phyloP scores from a whole-genome alignment of 2,888 invertebrate species.

The Chymomyza procnemis region DNA sequence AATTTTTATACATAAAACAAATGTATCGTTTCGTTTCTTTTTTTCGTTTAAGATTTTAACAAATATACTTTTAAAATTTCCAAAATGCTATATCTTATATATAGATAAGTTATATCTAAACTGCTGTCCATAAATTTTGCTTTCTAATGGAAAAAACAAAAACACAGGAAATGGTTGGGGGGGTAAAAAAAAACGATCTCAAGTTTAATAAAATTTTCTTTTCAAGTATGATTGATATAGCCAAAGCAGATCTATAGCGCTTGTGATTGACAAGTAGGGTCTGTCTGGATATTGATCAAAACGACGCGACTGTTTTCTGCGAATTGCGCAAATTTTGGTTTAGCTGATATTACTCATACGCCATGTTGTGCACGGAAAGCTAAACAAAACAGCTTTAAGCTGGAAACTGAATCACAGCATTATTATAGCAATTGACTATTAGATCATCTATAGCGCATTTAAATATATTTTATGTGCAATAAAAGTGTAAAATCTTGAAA shows the following conservation, averaged over 20 bases:
- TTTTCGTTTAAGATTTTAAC: background rate
- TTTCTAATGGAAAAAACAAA: background rate
- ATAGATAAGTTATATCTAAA: too few relatives aligned
- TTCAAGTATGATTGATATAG: background rate
- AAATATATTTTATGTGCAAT: background rate
- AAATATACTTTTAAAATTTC: background rate
- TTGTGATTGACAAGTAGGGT: background rate
- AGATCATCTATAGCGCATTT: slow-evolving; percentile 27
- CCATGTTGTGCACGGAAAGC: slow-evolving; percentile 15
- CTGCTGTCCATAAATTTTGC: background rate
- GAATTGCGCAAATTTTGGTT: background rate
- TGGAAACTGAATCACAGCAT: slow-evolving; percentile 19
- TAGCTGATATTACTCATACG: slow-evolving; percentile 40
- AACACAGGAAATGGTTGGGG: slow-evolving; percentile 8
- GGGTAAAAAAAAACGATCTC: background rate
- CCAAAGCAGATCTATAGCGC: background rate
- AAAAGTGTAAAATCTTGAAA: too few relatives aligned
- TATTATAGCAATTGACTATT: slow-evolving; percentile 11
- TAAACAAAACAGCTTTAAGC: slow-evolving; percentile 30
- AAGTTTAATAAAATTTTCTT: background rate
- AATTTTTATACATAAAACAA: background rate
- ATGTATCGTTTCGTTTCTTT: background rate
- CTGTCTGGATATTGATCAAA: background rate
- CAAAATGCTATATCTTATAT: background rate
- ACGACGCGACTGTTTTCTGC: background rate